These are phyloP conservation scores for Phylloscopus trochilus DNA, from an alignment of 2,113 vertebrate species.

Conservation along the genomic window DNA sequence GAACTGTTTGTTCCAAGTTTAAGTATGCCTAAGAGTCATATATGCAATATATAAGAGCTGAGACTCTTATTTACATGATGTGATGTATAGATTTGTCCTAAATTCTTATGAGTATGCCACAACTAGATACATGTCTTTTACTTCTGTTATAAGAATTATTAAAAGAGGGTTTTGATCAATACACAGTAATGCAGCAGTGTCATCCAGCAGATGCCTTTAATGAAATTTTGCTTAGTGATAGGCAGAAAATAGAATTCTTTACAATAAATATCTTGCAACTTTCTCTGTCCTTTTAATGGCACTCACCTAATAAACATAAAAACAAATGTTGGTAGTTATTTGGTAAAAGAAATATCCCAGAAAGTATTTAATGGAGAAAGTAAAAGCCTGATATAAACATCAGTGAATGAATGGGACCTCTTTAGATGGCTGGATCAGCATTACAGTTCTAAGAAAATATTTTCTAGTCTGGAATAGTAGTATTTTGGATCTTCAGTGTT, in stretches of 20 bases:
- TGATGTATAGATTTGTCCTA: background rate
- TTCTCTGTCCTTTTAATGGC: background rate
- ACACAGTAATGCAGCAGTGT: background rate
- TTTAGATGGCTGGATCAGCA: background rate
- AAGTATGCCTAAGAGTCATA: background rate
- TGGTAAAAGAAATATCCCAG: background rate
- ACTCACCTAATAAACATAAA: background rate
- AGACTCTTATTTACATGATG: background rate
- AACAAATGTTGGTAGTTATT: background rate
- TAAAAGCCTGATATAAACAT: background rate
- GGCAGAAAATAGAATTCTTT: background rate
- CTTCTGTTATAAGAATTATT: background rate
- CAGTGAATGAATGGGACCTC: background rate
- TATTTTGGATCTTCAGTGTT: background rate
- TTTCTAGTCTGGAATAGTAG: background rate
- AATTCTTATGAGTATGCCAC: background rate
- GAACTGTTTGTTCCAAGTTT: background rate
- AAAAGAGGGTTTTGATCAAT: background rate
- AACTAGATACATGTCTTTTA: background rate
- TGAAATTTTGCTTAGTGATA: background rate
- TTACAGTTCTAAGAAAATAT: background rate
- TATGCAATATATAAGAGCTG: background rate
- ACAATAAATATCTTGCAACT: background rate
- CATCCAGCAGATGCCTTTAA: background rate
- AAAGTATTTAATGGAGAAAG: background rate